Evolutionary conservation across 2,888 invertebrate genomes (phyloP), one percentile per base, ranked within the genome.

Genomic region (Oscheius sp.): DNA sequence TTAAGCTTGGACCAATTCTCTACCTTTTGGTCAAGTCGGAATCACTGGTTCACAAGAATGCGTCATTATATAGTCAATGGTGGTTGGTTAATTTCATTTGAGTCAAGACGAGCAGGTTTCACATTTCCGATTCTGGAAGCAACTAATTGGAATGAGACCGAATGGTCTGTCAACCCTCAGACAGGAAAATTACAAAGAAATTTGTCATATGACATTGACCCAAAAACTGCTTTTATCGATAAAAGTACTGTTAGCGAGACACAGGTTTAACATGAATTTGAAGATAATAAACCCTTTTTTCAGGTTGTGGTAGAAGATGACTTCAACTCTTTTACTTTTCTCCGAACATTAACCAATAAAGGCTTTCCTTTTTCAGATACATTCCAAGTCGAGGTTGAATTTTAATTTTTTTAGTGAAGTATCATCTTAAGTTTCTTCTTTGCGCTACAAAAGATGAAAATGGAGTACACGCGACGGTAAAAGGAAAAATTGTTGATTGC

Each of bases 311-410:
- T 45, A 3, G 29, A 4, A 15, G 15, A 27, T 3, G 29, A 34
- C 12, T 17, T 5, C 5, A 34, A 17, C 20, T 37, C 55, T 12
- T 23, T 55, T 20, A 20, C 20, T 4, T 55, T 55, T 17, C 20
- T 55, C 34, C 33, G 55, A 6, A 55, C 37, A 10, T 23, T 55
- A 10, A 55, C 20, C 33, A 61, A 61, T 45, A 29, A 20, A 8
- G 61, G 61, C 2, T 61, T 61, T 15, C 61, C 45, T 10, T 42
- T 61, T 29, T 20, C 61, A 3, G 61, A 61, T n/a, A 42, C 45
- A 6, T 61, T 61, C 29, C 45, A 42, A 3, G 29, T 61, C 12
- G 61, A 61, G 31, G 61, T 61, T 31, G 25, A 25, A 12, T n/a
- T n/a, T n/a, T n/a, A n/a, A n/a, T 2, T 4, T 15, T 2, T 39